Evolutionary conservation across 2,797 vertebrate species (phyloP), one percentile per base, ranked within the genome.

Genomic region (Brachymystax lenok): DNA sequence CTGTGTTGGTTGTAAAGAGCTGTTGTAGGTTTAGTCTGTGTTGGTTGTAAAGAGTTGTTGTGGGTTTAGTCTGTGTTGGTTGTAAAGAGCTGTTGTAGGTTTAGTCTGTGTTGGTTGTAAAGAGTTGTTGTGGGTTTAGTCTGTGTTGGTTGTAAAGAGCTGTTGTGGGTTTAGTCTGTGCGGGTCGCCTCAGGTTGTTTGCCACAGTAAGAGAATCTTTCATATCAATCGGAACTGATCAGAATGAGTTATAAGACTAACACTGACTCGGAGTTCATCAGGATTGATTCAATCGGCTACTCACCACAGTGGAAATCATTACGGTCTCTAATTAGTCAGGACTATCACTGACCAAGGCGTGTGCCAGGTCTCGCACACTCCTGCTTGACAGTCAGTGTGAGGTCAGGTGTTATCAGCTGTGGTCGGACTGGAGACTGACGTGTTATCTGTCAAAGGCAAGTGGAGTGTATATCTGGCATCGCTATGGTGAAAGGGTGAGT

Each of bases 261-360:
- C 24, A 10, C 27, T 67, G 12, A 24, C 63, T 78, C 13, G 0
- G 54, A 76, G 73, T 33, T 33, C 14, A 67, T 52, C 46, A 52
- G 16, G 74, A 52, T 74, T 68, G 21, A 69, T 52, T 82, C 13
- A 54, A 16, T 28, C 4, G 30, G 46, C 51, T 67, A 27, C 63
- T 12, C 4, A n/a, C n/a, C 24, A n/a, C 74, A 35, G 81, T 19
- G 0, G 56, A 59, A 77, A 67, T 80, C 56, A 28, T 81, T 27
- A 28, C 30, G 66, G 27, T 59, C 6, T 56, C 4, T 30, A 73
- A 68, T 61, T 69, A 30, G 76, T 51, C 70, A 30, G 73, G 16
- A 5, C 70, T 78, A 78, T 71, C 68, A 4, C 71, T 59, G 75
- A 80, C 73, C 70, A 73, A 21, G 12, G 46, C 77, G 69, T 74